Percentiles rank a stretch among this genome's conserved stretches.
phyloP scores from a whole-genome alignment of 92 coral and sea anemone species.

The Bergia sp. region DNA sequence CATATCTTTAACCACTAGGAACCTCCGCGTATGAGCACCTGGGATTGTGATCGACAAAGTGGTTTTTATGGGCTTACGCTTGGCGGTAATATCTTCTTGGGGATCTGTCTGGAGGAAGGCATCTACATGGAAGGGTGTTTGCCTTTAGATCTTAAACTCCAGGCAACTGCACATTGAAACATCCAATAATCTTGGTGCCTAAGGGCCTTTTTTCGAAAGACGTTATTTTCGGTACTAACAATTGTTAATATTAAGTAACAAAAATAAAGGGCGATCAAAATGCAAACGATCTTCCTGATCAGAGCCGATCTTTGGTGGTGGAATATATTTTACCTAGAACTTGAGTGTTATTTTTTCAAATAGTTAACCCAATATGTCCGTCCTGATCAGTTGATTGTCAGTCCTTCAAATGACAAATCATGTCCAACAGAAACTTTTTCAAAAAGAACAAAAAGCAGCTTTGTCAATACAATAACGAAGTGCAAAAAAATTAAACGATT shows the following conservation, averaged over 20 bases:
- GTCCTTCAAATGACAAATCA: neutral
- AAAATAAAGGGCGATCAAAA: neutral
- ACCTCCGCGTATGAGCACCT: neutral
- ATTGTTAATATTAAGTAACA: neutral
- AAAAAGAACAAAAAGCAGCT: neutral
- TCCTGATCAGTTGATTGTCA: neutral
- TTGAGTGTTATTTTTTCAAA: no score
- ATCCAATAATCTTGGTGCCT: neutral
- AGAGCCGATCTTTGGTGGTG: neutral
- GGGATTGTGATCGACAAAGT: neutral
- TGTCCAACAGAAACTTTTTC: neutral
- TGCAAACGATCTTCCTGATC: neutral
- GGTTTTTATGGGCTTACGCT: neutral
- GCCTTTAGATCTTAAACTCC: neutral
- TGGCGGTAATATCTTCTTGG: no score
- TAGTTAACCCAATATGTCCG: neutral
- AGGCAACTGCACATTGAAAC: neutral
- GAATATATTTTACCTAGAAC: no score
- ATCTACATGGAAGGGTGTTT: no score
- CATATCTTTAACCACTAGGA: neutral
- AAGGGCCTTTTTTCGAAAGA: neutral
- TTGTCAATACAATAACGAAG: neutral
- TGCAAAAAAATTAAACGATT: neutral
- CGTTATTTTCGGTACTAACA: neutral
- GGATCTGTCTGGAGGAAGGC: no score